These are phyloP conservation scores for Clarias magur DNA, from an alignment of 2,113 vertebrate species.

Conservation along the genomic window DNA sequence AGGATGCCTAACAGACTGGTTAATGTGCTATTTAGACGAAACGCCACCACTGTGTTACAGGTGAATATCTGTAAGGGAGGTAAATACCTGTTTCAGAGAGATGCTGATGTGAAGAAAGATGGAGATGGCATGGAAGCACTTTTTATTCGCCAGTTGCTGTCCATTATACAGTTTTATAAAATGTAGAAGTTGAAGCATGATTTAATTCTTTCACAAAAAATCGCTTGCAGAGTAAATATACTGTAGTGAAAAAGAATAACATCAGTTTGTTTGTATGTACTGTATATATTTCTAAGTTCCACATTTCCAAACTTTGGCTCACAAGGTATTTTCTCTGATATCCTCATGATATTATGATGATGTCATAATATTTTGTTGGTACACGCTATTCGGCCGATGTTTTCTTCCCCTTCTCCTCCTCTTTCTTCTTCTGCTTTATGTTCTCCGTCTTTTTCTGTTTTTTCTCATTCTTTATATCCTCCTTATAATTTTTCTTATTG, in stretches of 20 bases:
- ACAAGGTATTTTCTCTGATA: background rate
- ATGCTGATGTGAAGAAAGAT: background rate
- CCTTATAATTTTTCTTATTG: too few species aligned
- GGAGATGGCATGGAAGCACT: background rate
- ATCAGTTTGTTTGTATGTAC: background rate
- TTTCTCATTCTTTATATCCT: too few species aligned
- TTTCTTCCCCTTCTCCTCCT: background rate
- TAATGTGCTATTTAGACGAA: constrained; percentile 76
- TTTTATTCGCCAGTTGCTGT: background rate
- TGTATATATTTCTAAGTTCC: too few species aligned
- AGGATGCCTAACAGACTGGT: constrained; percentile 79
- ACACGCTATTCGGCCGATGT: background rate
- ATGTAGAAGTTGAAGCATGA: too few species aligned
- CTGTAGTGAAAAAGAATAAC: background rate
- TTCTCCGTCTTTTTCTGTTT: too few species aligned
- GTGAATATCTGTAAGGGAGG: constrained; percentile 59
- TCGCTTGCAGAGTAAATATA: background rate
- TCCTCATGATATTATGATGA: too few species aligned
- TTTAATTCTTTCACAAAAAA: background rate
- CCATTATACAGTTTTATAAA: background rate
- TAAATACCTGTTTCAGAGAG: background rate
- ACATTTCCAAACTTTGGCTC: background rate
- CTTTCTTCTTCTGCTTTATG: too few species aligned
- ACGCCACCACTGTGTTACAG: constrained; percentile 87
- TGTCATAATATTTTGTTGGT: background rate